These are phyloP conservation scores for Halichoerus grypus DNA, from an alignment of 2,113 vertebrate species.

Conservation along the genomic window DNA sequence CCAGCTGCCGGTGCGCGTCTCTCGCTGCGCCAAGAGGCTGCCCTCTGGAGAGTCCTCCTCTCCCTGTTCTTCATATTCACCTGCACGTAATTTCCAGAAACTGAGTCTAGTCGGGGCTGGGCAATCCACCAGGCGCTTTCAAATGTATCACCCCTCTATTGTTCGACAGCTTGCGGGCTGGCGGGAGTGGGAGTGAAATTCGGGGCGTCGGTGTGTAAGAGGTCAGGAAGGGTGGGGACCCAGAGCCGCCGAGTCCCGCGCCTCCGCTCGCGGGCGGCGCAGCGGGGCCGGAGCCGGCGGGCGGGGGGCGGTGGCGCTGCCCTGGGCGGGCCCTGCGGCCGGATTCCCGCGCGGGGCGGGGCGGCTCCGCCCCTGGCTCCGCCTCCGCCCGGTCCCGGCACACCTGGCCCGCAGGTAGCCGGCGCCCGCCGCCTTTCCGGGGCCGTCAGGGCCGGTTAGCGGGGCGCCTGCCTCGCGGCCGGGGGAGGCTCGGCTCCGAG, in stretches of 20 bases:
- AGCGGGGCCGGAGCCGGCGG: background rate
- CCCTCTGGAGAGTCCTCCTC: background rate
- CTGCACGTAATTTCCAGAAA: background rate
- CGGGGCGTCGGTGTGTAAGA: background rate
- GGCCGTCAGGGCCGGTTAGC: background rate
- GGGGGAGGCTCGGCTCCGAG: background rate
- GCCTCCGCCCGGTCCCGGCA: slow-evolving; percentile 48
- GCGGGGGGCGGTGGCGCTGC: background rate
- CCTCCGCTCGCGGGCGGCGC: fast-evolving
- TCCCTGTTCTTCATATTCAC: background rate
- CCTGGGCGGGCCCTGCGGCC: slow-evolving; percentile 8
- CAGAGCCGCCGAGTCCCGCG: background rate
- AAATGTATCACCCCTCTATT: background rate
- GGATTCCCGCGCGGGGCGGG: slow-evolving; percentile 71
- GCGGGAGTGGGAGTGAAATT: background rate
- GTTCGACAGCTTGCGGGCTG: background rate
- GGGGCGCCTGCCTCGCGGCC: background rate
- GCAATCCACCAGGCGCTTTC: background rate
- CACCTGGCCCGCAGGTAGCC: slow-evolving; percentile 80
- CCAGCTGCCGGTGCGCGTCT: background rate
- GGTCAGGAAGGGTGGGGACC: background rate
- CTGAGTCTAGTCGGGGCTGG: background rate
- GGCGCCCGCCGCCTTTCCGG: background rate
- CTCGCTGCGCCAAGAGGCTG: background rate
- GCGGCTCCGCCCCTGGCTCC: slow-evolving; percentile 64